phyloP scores from a whole-genome alignment of 1,140 invertebrate genomes.

The Tetragnatha versicolor region DNA sequence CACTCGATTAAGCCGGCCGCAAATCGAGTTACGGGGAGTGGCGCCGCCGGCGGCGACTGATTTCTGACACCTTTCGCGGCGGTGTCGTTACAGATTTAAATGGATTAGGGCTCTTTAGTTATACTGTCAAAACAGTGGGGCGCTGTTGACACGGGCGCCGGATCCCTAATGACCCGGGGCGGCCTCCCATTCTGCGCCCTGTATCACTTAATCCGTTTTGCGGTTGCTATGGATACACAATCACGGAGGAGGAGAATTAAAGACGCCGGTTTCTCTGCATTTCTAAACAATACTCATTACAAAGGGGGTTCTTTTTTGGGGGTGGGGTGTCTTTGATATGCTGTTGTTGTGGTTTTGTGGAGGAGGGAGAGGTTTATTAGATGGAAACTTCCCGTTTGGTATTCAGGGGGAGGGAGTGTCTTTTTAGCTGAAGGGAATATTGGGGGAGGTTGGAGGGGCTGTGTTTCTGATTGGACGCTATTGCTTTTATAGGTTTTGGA shows the following conservation, averaged over 20 bases:
- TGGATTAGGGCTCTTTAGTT: conserved; percentile 52
- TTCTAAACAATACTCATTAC: conserved; percentile 39
- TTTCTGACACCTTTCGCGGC: conserved; percentile 51
- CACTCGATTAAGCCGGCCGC: conserved; percentile 36
- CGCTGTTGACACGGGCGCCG: conserved; percentile 39
- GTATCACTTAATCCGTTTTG: conserved; percentile 54
- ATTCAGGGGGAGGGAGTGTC: no score
- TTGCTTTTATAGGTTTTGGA: no score
- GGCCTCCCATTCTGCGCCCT: conserved; percentile 35
- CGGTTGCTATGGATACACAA: conserved; percentile 52
- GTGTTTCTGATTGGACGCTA: no score
- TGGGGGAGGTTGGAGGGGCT: no score
- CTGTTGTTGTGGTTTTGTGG: no score
- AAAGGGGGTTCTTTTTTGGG: no score
- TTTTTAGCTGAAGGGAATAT: no score
- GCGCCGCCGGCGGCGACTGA: conserved; percentile 43
- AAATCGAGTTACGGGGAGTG: conserved; percentile 50
- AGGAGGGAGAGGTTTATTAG: no score
- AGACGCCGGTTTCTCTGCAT: conserved; percentile 14
- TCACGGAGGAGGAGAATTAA: conserved; percentile 9
- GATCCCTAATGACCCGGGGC: conserved; percentile 44
- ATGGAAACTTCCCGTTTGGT: no score
- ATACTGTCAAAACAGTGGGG: conserved; percentile 54
- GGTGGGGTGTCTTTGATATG: no score
- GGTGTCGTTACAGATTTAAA: conserved; percentile 56